Conservation (phyloP, 2,113 vertebrate genomes). For the Chunga burmeisteri region DNA sequence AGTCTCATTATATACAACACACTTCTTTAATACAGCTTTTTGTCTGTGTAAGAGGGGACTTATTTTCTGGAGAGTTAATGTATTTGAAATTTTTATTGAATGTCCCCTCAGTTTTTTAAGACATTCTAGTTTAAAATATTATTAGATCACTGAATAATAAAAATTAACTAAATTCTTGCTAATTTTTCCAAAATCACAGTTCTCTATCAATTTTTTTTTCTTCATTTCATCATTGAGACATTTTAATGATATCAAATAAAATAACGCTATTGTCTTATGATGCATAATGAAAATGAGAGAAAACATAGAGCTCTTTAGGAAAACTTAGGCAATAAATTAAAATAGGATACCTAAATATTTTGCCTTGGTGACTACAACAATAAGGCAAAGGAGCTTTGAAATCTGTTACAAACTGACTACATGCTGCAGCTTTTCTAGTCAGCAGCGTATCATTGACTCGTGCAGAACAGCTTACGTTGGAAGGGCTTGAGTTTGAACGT, state of each 20-base stretch:
- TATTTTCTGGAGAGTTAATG: background rate
- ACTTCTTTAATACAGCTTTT: background rate
- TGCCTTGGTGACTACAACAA: background rate
- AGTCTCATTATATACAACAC: background rate
- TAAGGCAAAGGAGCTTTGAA: background rate
- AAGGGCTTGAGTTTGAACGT: background rate
- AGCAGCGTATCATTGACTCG: background rate
- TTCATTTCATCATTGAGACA: background rate
- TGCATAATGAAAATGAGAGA: background rate
- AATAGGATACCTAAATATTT: background rate
- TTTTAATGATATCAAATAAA: conserved; percentile 15
- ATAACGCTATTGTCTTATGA: background rate
- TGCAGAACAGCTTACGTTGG: background rate
- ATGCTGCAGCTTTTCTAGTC: background rate
- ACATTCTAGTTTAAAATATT: background rate
- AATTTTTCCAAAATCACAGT: background rate
- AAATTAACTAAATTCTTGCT: background rate
- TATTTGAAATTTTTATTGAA: background rate
- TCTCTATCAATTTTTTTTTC: background rate
- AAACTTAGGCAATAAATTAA: background rate
- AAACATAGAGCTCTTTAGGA: background rate
- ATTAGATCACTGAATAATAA: background rate
- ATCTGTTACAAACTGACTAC: background rate
- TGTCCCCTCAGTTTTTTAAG: background rate
- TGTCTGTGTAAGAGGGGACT: background rate